Evolutionary conservation across 1,140 invertebrate genomes (phyloP).

Genomic region (Panagrolaimus sp.): DNA sequence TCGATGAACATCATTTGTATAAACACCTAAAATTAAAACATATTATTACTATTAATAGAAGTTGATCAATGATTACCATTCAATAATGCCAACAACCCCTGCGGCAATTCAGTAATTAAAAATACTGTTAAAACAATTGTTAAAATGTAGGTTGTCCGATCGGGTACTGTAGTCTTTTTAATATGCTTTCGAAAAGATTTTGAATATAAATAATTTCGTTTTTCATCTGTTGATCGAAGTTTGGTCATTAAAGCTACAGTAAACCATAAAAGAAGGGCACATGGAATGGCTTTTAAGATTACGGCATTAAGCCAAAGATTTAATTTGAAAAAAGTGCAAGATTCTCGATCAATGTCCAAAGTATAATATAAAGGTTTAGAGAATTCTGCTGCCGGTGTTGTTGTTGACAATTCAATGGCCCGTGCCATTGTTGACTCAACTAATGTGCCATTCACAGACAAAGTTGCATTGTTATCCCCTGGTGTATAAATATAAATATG

Average conservation of each 20-base stretch:
- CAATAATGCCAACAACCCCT: conserved; percentile 61
- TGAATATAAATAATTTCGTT: conserved; percentile 40
- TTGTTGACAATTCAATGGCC: conserved; percentile 17
- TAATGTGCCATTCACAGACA: not conserved
- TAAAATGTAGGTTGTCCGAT: conserved; percentile 78
- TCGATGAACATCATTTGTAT: conserved; percentile 21
- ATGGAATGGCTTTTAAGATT: conserved; percentile 36
- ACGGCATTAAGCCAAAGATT: conserved; percentile 41
- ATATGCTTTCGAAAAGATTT: conserved; percentile 41
- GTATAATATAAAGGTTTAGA: conserved; percentile 28
- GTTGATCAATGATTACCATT: conserved; percentile 16
- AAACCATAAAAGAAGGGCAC: conserved; percentile 41
- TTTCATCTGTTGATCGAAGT: conserved; percentile 38
- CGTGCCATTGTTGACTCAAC: not conserved
- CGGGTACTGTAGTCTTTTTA: conserved; percentile 38
- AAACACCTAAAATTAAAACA: conserved; percentile 12
- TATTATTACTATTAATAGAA: not conserved
- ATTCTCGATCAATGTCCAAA: conserved; percentile 33
- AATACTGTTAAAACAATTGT: conserved; percentile 77
- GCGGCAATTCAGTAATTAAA: conserved; percentile 76
- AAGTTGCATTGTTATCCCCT: not conserved
- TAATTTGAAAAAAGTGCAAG: conserved; percentile 41
- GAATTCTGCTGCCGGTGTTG: not conserved
- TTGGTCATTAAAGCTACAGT: conserved; percentile 35
- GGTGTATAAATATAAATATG: conserved; percentile 25